These are phyloP conservation scores for Oncorhynchus tshawytscha DNA, from an alignment of 2,113 vertebrate genomes.

Conservation along the genomic window DNA sequence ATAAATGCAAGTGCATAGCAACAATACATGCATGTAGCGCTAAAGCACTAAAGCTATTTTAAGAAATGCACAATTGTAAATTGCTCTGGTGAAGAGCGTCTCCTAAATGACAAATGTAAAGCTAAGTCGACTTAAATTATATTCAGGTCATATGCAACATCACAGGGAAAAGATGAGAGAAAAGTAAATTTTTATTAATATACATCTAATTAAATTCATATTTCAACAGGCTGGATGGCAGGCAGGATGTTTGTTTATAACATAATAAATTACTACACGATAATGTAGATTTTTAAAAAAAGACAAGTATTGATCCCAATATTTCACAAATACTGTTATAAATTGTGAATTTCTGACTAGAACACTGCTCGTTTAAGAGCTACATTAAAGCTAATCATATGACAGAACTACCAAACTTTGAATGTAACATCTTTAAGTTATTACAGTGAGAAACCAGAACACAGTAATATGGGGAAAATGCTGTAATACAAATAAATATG, in stretches of 20 bases:
- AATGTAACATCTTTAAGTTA: slow-evolving; percentile 29
- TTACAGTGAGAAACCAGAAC: slow-evolving; percentile 31
- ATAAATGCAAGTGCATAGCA: slow-evolving; percentile 66
- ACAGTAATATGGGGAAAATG: slow-evolving; percentile 53
- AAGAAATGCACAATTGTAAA: too few species aligned
- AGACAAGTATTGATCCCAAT: slow-evolving; percentile 51
- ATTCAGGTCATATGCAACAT: slow-evolving; percentile 22
- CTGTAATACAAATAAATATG: slow-evolving; percentile 71
- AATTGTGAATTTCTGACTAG: slow-evolving; percentile 55
- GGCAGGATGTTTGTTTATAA: slow-evolving; percentile 41
- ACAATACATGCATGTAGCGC: slow-evolving; percentile 67
- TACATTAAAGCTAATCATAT: slow-evolving; percentile 44
- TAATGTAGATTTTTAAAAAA: slow-evolving; percentile 64
- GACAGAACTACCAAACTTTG: slow-evolving; percentile 53
- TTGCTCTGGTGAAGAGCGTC: too few species aligned
- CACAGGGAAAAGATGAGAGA: slow-evolving; percentile 48
- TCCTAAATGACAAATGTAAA: not conserved
- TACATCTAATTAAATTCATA: slow-evolving; percentile 21
- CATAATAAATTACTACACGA: slow-evolving; percentile 66
- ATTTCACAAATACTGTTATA: slow-evolving; percentile 65
- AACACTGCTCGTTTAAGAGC: slow-evolving; percentile 47
- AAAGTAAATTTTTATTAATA: slow-evolving; percentile 60
- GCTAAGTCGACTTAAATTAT: not conserved
- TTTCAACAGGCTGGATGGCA: not conserved
- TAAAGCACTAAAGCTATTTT: slow-evolving; percentile 38